phyloP scores from a whole-genome alignment of 2,797 vertebrate species.

The Pseudochirops cupreus region DNA sequence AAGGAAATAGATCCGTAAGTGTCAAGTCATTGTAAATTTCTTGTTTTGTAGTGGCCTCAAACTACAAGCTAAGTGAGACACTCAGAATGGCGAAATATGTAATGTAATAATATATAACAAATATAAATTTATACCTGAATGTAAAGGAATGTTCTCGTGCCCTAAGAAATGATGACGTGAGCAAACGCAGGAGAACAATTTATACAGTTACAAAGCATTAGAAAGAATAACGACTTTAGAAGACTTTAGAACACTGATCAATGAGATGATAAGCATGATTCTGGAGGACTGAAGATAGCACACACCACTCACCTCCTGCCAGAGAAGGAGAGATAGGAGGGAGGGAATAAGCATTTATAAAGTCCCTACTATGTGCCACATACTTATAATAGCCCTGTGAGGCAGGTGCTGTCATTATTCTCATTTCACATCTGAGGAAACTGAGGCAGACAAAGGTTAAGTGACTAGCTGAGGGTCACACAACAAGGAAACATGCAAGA shows the following conservation, averaged over 20 bases:
- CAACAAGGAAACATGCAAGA: neutral
- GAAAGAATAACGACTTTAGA: neutral
- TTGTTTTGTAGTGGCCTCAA: neutral
- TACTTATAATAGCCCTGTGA: neutral
- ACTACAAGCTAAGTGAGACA: neutral
- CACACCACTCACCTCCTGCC: neutral
- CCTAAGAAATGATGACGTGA: neutral
- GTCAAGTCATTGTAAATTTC: neutral
- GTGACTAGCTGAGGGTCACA: neutral
- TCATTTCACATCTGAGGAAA: neutral
- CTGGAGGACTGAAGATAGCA: neutral
- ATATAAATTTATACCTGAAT: neutral
- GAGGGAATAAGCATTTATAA: neutral
- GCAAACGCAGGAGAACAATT: neutral
- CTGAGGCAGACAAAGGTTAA: neutral
- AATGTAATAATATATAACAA: neutral
- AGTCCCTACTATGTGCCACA: neutral
- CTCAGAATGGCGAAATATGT: neutral
- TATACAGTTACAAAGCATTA: neutral
- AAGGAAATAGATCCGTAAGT: neutral
- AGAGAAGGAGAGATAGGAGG: neutral
- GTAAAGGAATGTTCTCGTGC: neutral
- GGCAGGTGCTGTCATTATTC: neutral
- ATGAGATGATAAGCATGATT: neutral
- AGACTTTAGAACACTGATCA: neutral